These are phyloP conservation scores for Numida meleagris DNA, from an alignment of 2,113 vertebrate genomes.

Conservation along the genomic window DNA sequence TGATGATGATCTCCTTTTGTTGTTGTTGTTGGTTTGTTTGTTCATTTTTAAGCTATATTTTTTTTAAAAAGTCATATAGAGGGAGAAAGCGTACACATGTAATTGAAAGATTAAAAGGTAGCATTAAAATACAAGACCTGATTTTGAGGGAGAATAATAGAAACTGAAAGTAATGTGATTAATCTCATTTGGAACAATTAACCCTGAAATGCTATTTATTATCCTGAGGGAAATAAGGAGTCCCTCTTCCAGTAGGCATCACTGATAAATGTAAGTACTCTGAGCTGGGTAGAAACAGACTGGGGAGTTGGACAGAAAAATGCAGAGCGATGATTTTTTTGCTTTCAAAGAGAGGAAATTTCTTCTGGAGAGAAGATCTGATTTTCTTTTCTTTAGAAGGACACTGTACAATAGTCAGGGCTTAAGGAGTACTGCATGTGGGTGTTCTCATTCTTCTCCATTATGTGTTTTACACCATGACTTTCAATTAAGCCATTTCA, in stretches of 20 bases:
- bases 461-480: not conserved
- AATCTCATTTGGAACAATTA: not conserved
- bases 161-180: not conserved
- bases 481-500: not conserved
- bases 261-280: not conserved
- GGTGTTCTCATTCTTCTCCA: not conserved
- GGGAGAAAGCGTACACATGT: accelerated
- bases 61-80: not conserved
- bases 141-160: not conserved
- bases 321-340: not conserved
- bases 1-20: no score
- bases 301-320: not conserved
- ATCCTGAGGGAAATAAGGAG: not conserved
- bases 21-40: no score
- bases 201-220: not conserved
- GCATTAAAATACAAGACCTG: not conserved
- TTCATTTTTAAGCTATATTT: no score
- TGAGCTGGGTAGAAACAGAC: not conserved
- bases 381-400: not conserved
- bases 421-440: accelerated
- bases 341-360: not conserved
- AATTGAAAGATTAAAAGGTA: not conserved
- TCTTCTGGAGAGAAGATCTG: not conserved
- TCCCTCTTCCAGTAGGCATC: not conserved
- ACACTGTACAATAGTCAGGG: not conserved